Conservation (phyloP, 2,113 vertebrate genomes). For the Corythaixoides concolor region DNA sequence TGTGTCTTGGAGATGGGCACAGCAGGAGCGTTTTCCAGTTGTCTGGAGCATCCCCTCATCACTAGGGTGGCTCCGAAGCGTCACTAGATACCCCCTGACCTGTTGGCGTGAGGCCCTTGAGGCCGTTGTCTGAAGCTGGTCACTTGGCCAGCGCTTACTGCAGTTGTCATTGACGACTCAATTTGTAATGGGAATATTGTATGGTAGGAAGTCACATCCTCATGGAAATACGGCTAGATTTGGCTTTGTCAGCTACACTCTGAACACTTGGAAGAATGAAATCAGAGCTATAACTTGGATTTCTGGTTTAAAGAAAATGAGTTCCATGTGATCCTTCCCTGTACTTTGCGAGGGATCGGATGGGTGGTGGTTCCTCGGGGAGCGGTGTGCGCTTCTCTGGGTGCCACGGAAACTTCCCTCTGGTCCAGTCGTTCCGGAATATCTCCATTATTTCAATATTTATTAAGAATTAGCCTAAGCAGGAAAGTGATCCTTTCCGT, state of each 20-base stretch:
- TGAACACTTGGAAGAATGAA: no score
- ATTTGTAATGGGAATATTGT: background rate
- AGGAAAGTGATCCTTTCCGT: background rate
- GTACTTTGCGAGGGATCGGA: no score
- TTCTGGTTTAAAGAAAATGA: background rate
- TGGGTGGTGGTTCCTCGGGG: background rate
- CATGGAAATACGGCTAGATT: background rate
- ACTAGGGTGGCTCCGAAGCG: background rate
- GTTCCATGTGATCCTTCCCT: background rate
- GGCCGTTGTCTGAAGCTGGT: background rate
- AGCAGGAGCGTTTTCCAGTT: background rate
- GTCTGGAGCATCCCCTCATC: background rate
- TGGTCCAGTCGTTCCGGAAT: background rate
- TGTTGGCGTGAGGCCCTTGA: accelerated
- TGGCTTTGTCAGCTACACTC: background rate
- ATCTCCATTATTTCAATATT: background rate
- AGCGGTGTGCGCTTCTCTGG: background rate
- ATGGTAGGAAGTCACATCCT: background rate
- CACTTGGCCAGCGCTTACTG: background rate
- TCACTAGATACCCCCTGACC: background rate
- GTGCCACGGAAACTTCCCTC: accelerated
- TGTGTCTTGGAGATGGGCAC: accelerated
- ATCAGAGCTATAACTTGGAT: background rate
- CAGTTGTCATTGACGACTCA: background rate
- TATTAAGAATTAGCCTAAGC: background rate